These are phyloP conservation scores for Drosophila maculinotata DNA, from an alignment of 2,888 invertebrate genomes.

Conservation along the genomic window DNA sequence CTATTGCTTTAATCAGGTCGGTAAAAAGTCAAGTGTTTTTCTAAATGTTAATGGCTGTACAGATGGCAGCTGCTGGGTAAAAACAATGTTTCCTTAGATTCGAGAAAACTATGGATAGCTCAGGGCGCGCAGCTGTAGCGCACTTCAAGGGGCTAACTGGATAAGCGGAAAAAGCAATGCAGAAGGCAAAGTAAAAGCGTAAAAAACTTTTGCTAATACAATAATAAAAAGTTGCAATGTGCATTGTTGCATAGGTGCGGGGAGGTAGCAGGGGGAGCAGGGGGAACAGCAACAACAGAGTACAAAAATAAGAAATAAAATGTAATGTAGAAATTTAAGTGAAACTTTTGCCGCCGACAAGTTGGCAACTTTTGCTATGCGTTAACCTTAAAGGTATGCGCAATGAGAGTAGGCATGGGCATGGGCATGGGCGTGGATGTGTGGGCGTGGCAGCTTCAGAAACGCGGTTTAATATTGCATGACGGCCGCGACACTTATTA, in stretches of 20 bases:
- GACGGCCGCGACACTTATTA: slow-evolving; percentile 73
- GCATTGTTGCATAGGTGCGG: slow-evolving; percentile 57
- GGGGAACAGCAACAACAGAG: slow-evolving; percentile 1
- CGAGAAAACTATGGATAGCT: background rate
- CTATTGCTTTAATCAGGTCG: background rate
- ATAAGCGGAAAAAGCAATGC: slow-evolving; percentile 34
- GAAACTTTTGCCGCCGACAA: slow-evolving; percentile 65
- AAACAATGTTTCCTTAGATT: slow-evolving; percentile 7
- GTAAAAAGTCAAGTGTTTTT: background rate
- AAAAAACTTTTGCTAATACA: slow-evolving; percentile 75
- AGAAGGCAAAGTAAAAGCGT: slow-evolving; percentile 49
- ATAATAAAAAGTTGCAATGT: slow-evolving; percentile 75
- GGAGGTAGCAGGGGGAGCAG: background rate
- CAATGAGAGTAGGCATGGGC: background rate
- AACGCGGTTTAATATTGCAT: slow-evolving; percentile 60
- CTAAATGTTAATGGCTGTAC: background rate
- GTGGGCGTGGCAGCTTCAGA: slow-evolving; percentile 18
- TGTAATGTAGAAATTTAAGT: slow-evolving; percentile 63
- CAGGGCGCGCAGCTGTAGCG: slow-evolving; percentile 24
- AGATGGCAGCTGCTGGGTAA: background rate
- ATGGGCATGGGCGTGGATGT: background rate
- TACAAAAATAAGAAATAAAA: slow-evolving; percentile 21
- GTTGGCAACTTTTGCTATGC: slow-evolving; percentile 62
- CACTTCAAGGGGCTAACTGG: slow-evolving; percentile 19
- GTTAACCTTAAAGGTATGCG: slow-evolving; percentile 64